phyloP scores from a whole-genome alignment of 2,113 vertebrate genomes.

The Syngnathoides biaculeatus region DNA sequence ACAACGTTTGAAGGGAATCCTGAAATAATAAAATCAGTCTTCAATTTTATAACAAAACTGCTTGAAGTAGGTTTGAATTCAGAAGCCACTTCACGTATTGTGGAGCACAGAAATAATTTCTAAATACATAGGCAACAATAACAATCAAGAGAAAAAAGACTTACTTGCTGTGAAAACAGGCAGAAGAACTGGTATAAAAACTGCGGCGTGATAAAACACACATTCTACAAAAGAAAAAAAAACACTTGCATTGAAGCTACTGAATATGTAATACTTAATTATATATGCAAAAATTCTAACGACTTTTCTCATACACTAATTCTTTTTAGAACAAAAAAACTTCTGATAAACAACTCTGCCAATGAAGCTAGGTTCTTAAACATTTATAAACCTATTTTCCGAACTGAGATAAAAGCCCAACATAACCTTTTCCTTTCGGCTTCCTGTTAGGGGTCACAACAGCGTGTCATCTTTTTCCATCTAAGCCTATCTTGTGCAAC shows the following conservation, averaged over 20 bases:
- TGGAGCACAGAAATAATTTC: neutral
- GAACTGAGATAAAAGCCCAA: too few relatives aligned
- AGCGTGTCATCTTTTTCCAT: too few relatives aligned
- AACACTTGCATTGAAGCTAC: conserved; percentile 18
- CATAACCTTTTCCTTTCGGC: too few relatives aligned
- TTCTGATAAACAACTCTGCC: neutral
- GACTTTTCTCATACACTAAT: neutral
- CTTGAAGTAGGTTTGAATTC: neutral
- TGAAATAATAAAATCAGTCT: neutral
- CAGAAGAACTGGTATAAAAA: conserved; percentile 99
- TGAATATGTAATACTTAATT: neutral
- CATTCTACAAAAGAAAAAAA: conserved; percentile 89
- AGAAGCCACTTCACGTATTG: neutral
- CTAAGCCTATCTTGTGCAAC: too few relatives aligned
- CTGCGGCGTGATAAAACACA: conserved; percentile 99
- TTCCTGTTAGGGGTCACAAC: too few relatives aligned
- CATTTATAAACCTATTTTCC: too few relatives aligned
- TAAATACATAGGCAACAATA: neutral
- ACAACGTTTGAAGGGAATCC: neutral
- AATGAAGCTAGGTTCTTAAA: neutral
- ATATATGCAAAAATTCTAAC: neutral
- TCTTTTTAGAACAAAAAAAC: neutral
- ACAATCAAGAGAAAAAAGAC: conserved; percentile 59
- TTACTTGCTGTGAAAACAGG: conserved; percentile 99
- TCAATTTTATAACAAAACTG: too few relatives aligned